phyloP scores from a whole-genome alignment of 2,113 vertebrate genomes.

The Acanthochromis polyacanthus region DNA sequence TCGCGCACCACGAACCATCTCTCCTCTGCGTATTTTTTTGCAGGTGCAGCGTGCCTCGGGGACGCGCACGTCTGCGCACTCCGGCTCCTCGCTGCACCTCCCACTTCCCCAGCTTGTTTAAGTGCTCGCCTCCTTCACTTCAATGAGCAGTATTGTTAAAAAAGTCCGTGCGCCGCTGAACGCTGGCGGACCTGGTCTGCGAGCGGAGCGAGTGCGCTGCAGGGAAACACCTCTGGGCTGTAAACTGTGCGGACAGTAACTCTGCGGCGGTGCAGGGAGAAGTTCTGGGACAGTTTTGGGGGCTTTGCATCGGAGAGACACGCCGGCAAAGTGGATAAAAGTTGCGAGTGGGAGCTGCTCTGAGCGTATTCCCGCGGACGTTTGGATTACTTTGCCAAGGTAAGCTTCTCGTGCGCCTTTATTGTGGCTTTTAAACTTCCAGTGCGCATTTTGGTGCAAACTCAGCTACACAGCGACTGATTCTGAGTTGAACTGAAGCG shows the following conservation, averaged over 20 bases:
- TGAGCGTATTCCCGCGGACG: constrained; percentile 15
- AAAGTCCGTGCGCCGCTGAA: constrained; percentile 27
- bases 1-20: not conserved
- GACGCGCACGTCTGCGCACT: constrained; percentile 49
- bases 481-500: not conserved
- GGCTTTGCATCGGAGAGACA: not conserved
- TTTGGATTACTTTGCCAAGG: constrained; percentile 55
- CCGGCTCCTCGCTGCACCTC: constrained; percentile 40
- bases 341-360: constrained; percentile 8
- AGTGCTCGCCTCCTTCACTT: constrained; percentile 31
- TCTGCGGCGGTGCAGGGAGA: not conserved
- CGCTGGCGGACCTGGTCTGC: constrained; percentile 1
- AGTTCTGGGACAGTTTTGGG: not conserved
- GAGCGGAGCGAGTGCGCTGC: constrained; percentile 21
- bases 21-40: not conserved
- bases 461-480: not conserved
- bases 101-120: constrained; percentile 49
- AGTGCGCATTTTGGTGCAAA: not conserved
- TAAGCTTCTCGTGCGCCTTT: constrained; percentile 31
- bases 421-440: not conserved
- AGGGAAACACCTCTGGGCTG: not conserved
- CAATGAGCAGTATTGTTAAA: constrained; percentile 49
- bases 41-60: constrained; percentile 55
- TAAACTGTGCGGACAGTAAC: not conserved
- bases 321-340: constrained; percentile 50